phyloP scores from a whole-genome alignment of 2,888 invertebrate genomes.

The Allacma fusca region DNA sequence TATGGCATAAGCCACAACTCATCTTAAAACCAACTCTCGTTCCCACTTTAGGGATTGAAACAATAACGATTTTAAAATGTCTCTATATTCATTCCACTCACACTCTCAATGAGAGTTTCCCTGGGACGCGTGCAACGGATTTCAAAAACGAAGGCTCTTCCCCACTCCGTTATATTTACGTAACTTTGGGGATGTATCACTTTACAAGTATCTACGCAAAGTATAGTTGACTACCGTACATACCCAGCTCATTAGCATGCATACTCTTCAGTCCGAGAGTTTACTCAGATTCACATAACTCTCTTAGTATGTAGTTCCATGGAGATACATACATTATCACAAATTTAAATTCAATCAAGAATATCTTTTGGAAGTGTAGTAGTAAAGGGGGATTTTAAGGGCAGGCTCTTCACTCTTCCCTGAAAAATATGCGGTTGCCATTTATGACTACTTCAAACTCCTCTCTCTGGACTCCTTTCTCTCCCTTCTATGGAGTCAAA shows the following conservation, averaged over 20 bases:
- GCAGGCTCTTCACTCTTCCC: neutral
- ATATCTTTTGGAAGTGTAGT: conserved; percentile 2
- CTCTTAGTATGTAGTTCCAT: neutral
- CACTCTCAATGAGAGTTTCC: conserved; percentile 30
- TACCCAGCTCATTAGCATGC: conserved; percentile 29
- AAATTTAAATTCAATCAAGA: conserved; percentile 17
- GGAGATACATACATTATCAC: neutral
- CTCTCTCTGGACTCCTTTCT: conserved; percentile 10
- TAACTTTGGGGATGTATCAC: no score
- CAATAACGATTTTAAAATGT: conserved; percentile 45
- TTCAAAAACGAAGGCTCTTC: conserved; percentile 2
- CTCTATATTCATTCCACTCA: conserved; percentile 41
- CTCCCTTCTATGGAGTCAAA: neutral
- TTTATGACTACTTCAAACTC: no score
- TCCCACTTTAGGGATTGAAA: conserved; percentile 34
- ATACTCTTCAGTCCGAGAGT: neutral
- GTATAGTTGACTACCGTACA: no score
- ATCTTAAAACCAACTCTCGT: conserved; percentile 35
- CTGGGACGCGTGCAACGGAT: conserved; percentile 22
- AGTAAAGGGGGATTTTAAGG: neutral
- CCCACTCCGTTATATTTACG: neutral
- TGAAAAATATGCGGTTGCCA: neutral
- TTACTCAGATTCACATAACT: neutral
- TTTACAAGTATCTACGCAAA: no score
- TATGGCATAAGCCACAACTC: conserved; percentile 38